Evolutionary conservation across 2,113 vertebrate genomes (phyloP).

Genomic region (Odocoileus virginianus): DNA sequence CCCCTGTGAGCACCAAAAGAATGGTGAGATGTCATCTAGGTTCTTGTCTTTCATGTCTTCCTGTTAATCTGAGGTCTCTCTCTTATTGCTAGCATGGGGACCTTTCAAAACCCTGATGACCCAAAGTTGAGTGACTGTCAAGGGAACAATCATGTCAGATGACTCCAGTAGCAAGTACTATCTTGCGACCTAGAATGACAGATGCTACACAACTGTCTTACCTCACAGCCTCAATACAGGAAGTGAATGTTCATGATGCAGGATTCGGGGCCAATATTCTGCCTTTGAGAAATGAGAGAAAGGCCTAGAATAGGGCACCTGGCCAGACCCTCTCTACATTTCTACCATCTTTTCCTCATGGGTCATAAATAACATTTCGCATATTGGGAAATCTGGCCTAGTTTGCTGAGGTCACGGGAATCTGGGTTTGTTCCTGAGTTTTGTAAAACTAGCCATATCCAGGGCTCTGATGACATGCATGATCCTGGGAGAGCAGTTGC

Average conservation of each 20-base stretch:
- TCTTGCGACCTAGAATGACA: background rate
- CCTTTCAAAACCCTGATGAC: background rate
- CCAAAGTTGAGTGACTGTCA: background rate
- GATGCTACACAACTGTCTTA: background rate
- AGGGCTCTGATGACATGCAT: background rate
- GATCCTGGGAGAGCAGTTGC: background rate
- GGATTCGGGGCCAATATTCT: background rate
- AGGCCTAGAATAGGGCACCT: background rate
- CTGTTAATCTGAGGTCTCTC: background rate
- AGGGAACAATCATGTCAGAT: background rate
- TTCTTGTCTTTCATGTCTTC: background rate
- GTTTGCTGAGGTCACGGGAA: conserved; percentile 28
- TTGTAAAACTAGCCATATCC: background rate
- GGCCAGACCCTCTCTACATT: background rate
- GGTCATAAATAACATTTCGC: background rate
- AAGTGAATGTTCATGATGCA: background rate
- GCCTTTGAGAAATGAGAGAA: background rate
- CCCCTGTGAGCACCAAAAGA: background rate
- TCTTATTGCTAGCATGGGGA: background rate
- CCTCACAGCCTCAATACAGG: background rate
- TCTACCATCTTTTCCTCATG: background rate
- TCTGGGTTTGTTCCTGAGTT: conserved; percentile 54
- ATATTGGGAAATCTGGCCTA: background rate
- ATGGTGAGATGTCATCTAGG: background rate
- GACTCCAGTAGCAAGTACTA: background rate